A percentile compares a stretch with the other conserved stretches of the same genome.
phyloP scores from a whole-genome alignment of 2,113 vertebrate species.

The Muscicapa adusta region DNA sequence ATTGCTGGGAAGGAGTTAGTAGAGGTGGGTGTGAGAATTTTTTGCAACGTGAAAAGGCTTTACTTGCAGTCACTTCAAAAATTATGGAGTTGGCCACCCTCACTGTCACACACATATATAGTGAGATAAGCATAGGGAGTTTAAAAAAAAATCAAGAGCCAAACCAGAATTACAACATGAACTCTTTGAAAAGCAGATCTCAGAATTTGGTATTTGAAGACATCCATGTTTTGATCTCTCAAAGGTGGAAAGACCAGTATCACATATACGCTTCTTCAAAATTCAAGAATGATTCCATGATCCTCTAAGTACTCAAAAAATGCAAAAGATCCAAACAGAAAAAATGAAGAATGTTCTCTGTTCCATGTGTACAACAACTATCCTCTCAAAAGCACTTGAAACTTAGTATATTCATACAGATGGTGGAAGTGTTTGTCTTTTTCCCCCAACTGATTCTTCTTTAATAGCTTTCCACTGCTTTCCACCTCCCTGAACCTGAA shows the following conservation, averaged over 20 bases:
- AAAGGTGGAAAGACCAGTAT: not conserved
- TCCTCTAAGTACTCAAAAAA: not conserved
- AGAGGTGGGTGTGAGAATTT: conserved; percentile 64
- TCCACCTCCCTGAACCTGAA: not conserved
- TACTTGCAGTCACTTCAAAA: conserved; percentile 47
- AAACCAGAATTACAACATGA: not conserved
- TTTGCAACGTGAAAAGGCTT: conserved; percentile 57
- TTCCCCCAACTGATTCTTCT: not conserved
- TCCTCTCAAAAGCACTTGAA: not conserved
- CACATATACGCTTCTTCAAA: not conserved
- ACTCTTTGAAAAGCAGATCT: not conserved
- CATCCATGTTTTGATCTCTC: not conserved
- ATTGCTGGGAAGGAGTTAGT: conserved; percentile 54
- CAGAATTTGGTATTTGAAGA: not conserved
- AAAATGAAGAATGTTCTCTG: not conserved
- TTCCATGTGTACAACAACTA: not conserved
- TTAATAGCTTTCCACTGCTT: not conserved
- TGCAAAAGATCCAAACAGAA: not conserved
- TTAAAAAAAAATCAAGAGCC: not conserved
- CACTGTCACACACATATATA: conserved; percentile 10
- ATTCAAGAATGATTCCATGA: not conserved
- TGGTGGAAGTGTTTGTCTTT: not conserved
- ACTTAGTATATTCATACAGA: not conserved
- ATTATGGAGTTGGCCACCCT: conserved; percentile 51
- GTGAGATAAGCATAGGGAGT: not conserved